phyloP scores from a whole-genome alignment of 2,888 invertebrate genomes.

The Corbicula japonica region DNA sequence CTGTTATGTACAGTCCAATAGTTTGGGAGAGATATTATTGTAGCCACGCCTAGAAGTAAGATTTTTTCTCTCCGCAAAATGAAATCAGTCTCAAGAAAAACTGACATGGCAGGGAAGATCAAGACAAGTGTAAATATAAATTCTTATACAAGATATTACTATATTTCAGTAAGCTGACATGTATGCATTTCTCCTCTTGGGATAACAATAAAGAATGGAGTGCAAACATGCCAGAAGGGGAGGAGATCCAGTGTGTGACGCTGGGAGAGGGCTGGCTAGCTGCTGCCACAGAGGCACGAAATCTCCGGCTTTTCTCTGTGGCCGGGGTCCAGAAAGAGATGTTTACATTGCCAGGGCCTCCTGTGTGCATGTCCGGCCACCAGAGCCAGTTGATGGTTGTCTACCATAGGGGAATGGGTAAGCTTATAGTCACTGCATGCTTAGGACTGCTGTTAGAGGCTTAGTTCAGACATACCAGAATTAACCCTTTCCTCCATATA shows the following conservation, averaged over 20 bases:
- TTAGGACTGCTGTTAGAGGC: no score
- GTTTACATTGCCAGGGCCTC: constrained; percentile 91
- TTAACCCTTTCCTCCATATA: no score
- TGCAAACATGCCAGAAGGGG: constrained; percentile 91
- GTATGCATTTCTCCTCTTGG: constrained; percentile 91
- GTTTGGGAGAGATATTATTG: no score
- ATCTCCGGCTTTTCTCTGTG: constrained; percentile 93
- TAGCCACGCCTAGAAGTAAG: no score
- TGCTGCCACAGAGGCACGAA: constrained; percentile 91
- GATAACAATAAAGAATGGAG: constrained; percentile 94
- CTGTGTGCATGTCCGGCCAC: constrained; percentile 90
- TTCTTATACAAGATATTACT: no score
- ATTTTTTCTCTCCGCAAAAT: no score
- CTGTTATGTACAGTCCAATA: no score
- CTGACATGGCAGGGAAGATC: no score
- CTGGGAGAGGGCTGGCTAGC: constrained; percentile 92
- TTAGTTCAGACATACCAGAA: no score
- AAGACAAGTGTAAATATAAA: no score
- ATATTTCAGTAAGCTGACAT: constrained; percentile 90
- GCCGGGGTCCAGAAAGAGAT: constrained; percentile 95
- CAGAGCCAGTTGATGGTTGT: constrained; percentile 90
- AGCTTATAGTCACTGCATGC: no score
- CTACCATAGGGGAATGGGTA: constrained; percentile 89
- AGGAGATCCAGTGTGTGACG: constrained; percentile 90
- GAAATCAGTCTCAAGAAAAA: no score